These are phyloP conservation scores for Gambusia holbrooki DNA, from an alignment of 2,113 vertebrate species.

Conservation along the genomic window DNA sequence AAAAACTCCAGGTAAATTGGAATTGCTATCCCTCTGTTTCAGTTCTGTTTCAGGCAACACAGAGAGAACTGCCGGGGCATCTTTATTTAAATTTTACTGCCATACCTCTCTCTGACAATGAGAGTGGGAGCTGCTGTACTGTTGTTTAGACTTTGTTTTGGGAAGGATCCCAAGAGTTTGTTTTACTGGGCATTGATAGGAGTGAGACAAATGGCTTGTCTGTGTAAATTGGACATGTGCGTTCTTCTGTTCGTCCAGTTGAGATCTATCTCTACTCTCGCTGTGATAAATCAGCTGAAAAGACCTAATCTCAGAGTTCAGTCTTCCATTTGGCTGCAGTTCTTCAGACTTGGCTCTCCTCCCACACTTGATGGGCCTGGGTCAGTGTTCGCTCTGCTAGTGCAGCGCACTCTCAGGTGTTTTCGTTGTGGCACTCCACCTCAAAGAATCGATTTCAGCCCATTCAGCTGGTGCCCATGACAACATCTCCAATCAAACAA, in stretches of 20 bases:
- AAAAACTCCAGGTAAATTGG: constrained; percentile 54
- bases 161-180: constrained; percentile 20
- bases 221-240: constrained; percentile 15
- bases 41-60: background rate
- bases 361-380: constrained; percentile 27
- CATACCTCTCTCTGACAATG: background rate
- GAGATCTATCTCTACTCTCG: constrained; percentile 21
- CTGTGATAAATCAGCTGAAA: constrained; percentile 49
- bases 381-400: constrained; percentile 40
- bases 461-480: constrained; percentile 30
- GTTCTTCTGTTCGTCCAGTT: constrained; percentile 15
- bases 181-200: constrained; percentile 29
- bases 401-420: constrained; percentile 47
- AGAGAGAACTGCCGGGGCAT: background rate
- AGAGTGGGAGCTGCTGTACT: background rate
- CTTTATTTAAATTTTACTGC: background rate
- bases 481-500: constrained; percentile 40
- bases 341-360: constrained; percentile 30
- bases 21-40: constrained; percentile 15
- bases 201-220: constrained; percentile 35
- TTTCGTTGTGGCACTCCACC: constrained; percentile 34
- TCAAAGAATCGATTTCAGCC: constrained; percentile 50
- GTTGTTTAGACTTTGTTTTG: constrained; percentile 23
- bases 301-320: constrained; percentile 42
- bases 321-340: constrained; percentile 28